A percentile compares a stretch with the other conserved stretches of the same genome.
Conservation (phyloP, 2,113 vertebrate species). For the Melospiza georgiana region DNA sequence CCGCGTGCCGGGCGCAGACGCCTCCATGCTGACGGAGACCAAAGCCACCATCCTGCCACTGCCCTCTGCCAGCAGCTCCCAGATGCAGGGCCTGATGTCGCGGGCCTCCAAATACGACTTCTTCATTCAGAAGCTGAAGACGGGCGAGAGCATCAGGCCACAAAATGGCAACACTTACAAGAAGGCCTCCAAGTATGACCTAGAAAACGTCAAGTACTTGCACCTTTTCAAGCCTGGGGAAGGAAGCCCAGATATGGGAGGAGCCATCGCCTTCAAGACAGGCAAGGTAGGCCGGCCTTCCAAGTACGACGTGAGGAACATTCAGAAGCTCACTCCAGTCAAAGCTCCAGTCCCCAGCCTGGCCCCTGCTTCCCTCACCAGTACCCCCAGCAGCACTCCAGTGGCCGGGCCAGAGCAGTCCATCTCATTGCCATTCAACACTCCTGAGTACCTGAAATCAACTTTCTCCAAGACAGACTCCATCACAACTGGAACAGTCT, state of each 20-base stretch:
- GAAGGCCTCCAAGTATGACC: conserved; percentile 97
- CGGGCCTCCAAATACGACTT: conserved; percentile 96
- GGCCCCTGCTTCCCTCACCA: conserved; percentile 82
- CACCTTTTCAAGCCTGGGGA: conserved; percentile 98
- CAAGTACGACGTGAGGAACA: conserved; percentile 94
- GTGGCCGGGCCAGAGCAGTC: conserved; percentile 85
- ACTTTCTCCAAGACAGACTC: conserved; percentile 99
- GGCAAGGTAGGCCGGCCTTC: conserved; percentile 97
- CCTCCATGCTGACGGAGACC: conserved; percentile 85
- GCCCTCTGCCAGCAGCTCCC: conserved; percentile 80
- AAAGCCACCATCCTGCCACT: conserved; percentile 86
- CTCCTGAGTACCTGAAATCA: conserved; percentile 93
- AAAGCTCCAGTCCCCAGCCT: conserved; percentile 82
- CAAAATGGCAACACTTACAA: conserved; percentile 95
- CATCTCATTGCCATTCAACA: conserved; percentile 86
- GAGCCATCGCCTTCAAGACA: conserved; percentile 97
- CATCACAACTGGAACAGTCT: conserved; percentile 98
- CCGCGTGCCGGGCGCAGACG: conserved; percentile 73
- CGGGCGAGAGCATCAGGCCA: conserved; percentile 89
- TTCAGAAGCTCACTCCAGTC: conserved; percentile 89
- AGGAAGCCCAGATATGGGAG: conserved; percentile 95
- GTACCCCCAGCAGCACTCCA: conserved; percentile 76
- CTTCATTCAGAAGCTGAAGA: conserved; percentile 98
- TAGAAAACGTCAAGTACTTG: conserved; percentile 97
- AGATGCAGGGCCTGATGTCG: conserved; percentile 89